Conservation (phyloP, 2,888 invertebrate species). For the Drosophila merina region DNA sequence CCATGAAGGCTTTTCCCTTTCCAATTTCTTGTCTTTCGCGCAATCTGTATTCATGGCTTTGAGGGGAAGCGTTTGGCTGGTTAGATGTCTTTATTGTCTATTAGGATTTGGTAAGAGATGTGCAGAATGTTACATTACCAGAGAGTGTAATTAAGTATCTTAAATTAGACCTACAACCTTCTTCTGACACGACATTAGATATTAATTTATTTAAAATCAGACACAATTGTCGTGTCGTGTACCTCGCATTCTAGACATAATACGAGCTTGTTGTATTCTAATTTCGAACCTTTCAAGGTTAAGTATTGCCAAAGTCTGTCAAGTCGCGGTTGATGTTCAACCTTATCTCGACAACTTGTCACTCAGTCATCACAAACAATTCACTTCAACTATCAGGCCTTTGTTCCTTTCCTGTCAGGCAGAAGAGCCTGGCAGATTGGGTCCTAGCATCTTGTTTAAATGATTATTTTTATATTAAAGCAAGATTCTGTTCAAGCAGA, state of each 20-base stretch:
- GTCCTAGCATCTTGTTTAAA: conserved; percentile 33
- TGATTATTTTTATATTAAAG: conserved; percentile 68
- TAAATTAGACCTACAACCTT: background rate
- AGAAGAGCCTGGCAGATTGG: conserved; percentile 11
- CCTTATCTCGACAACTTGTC: conserved; percentile 37
- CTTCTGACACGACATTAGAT: background rate
- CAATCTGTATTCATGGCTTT: conserved; percentile 34
- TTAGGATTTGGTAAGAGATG: conserved; percentile 17
- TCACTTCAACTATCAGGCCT: conserved; percentile 16
- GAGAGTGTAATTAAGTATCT: conserved; percentile 3
- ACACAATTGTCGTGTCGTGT: conserved; percentile 10
- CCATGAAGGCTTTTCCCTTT: conserved; percentile 11
- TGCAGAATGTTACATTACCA: background rate
- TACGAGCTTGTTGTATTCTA: conserved; percentile 15
- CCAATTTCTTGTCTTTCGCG: conserved; percentile 15
- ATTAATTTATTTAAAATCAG: conserved; percentile 16
- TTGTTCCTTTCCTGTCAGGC: conserved; percentile 33
- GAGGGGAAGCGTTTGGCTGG: conserved; percentile 21
- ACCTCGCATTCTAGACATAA: conserved; percentile 19
- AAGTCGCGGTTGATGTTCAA: conserved; percentile 25
- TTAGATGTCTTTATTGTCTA: conserved; percentile 26
- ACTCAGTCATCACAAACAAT: conserved; percentile 32
- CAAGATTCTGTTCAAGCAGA: conserved; percentile 8
- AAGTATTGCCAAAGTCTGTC: conserved; percentile 20
- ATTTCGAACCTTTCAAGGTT: conserved; percentile 26